Evolutionary conservation across 2,888 invertebrate genomes (phyloP).

Genomic region (Phalera bucephala): DNA sequence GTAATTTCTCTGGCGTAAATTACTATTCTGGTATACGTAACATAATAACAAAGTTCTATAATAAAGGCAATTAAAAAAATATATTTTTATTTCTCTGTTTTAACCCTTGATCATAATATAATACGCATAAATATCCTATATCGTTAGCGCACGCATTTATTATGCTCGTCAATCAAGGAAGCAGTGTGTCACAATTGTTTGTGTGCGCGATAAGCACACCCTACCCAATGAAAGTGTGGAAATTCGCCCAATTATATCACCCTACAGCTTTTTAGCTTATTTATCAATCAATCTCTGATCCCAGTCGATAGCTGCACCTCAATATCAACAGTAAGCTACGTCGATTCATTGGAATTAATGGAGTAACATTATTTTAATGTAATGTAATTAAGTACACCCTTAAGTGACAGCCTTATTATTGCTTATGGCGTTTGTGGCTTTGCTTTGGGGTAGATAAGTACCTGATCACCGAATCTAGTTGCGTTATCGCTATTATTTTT

Average conservation of each 20-base stretch:
- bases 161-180: constrained; percentile 2
- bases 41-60: too few relatives aligned
- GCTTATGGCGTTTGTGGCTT: neutral
- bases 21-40: too few relatives aligned
- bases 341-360: constrained; percentile 59
- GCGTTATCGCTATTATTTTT: too few relatives aligned
- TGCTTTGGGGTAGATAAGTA: neutral
- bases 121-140: too few relatives aligned
- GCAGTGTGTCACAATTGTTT: constrained; percentile 49
- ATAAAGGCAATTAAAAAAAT: too few relatives aligned
- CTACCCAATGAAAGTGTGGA: constrained; percentile 60
- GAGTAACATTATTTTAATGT: constrained; percentile 27
- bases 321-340: constrained; percentile 48
- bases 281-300: constrained; percentile 80
- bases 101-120: too few relatives aligned
- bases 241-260: constrained; percentile 78
- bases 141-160: too few relatives aligned
- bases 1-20: too few relatives aligned
- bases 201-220: constrained; percentile 56
- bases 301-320: constrained; percentile 61
- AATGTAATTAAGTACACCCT: constrained; percentile 14
- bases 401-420: too few relatives aligned
- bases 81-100: too few relatives aligned
- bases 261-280: constrained; percentile 73
- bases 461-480: too few relatives aligned